Evolutionary conservation across 92 coral and sea anemone genomes (phyloP), one percentile per base, ranked within the genome.

Genomic region (Epizoanthus illoricatus): DNA sequence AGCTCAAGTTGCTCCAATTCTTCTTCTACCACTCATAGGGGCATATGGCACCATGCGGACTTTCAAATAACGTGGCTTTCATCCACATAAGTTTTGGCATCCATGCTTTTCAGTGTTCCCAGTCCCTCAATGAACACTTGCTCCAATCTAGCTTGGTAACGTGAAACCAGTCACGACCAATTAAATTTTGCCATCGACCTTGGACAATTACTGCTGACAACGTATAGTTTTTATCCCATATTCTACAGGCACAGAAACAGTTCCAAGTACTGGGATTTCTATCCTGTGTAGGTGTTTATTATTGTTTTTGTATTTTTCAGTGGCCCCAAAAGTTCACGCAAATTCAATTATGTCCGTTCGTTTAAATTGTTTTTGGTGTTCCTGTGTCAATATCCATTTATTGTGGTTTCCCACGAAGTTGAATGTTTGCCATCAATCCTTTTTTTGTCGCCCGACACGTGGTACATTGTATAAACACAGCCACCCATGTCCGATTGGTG

Each of bases 371-470:
- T 59, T 57, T 64, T 33, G 83, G 42, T 20, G 83, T 85, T 9
- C 91, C 91, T 4, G 91, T 88, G 33, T 88, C 91, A 62, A 88
- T 72, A 42, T 88, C 91, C 86, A 79, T 88, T 66, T 52, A 19
- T n/a, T 24, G 54, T 52, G 65, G 67, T 61, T 2, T 23, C 13
- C 87, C 79, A 60, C 87, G 61, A 39, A 87, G 79, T 87, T 83
- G 81, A 17, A 87, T 24, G 57, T 55, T 84, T 65, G 76, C 80
- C 59, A 49, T 85, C 28, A 56, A 68, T 15, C 81, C 65, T 58
- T 75, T 7, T 23, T 58, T 64, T 70, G 10, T 75, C 59, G 40
- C 86, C 55, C 3, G 79, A 57, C 49, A 87, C 5, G 33, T 76
- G 79, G 65, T 75, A 87, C 84, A 87, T 83, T 40, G 86, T 16